phyloP scores from a whole-genome alignment of 2,888 invertebrate genomes.

The Lepas anatifera region DNA sequence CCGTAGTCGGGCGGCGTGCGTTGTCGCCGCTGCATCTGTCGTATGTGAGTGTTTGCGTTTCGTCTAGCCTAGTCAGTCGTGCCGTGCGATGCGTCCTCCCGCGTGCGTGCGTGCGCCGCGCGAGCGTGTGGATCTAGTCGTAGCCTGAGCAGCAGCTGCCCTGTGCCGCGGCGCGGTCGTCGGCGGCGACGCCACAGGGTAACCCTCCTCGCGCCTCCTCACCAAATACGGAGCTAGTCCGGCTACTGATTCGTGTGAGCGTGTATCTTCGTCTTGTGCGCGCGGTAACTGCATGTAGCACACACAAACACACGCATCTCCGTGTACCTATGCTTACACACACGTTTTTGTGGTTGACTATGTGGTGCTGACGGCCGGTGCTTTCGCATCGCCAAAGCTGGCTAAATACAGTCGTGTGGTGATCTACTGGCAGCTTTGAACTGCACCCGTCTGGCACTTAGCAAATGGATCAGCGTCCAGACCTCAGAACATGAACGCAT shows the following conservation, averaged over 20 bases:
- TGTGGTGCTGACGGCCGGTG: neutral
- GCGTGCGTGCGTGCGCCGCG: too few species aligned
- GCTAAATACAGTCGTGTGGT: neutral
- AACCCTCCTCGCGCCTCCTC: neutral
- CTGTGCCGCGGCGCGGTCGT: neutral
- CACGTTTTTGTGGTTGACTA: neutral
- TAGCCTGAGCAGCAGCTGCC: neutral
- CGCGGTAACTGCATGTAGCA: slow-evolving; percentile 8
- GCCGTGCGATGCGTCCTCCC: too few species aligned
- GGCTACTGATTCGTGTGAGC: neutral
- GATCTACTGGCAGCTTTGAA: too few species aligned
- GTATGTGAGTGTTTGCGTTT: too few species aligned
- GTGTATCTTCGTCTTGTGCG: too few species aligned
- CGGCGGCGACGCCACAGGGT: neutral
- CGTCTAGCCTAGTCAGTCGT: too few species aligned
- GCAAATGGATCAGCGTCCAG: too few species aligned
- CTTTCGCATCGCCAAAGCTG: neutral
- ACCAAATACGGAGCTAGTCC: slow-evolving; percentile 9
- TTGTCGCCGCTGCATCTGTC: too few species aligned
- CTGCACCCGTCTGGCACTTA: too few species aligned
- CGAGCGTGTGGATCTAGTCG: neutral
- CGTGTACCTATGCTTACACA: slow-evolving; percentile 4
- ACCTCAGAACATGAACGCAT: too few species aligned
- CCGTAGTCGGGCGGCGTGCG: too few species aligned
- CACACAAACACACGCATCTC: too few species aligned